These are phyloP conservation scores for Sphaerophoria rueppellii DNA, from an alignment of 2,888 invertebrate species.

Conservation along the genomic window DNA sequence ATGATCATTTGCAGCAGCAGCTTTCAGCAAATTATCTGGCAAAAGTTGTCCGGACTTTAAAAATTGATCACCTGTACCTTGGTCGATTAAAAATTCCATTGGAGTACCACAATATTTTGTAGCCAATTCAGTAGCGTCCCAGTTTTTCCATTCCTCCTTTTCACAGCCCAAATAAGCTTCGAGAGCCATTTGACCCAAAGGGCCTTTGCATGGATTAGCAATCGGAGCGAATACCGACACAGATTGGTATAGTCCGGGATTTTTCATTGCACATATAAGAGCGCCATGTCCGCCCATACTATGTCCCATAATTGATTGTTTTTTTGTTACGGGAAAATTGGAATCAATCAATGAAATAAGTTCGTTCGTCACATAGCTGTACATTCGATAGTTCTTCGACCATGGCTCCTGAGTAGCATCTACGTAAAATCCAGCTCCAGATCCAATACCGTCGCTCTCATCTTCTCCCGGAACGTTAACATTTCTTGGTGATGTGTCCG, in stretches of 20 bases:
- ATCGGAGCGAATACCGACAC: conserved; percentile 98
- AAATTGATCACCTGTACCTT: conserved; percentile 94
- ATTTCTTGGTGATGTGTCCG: conserved; percentile 97
- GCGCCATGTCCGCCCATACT: conserved; percentile 99
- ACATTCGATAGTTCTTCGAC: conserved; percentile 97
- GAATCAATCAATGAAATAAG: conserved; percentile 88
- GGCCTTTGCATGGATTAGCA: conserved; percentile 91
- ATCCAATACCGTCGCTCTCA: conserved; percentile 96
- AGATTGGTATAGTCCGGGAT: conserved; percentile 92
- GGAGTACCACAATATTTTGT: conserved; percentile 92
- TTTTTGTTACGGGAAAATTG: conserved; percentile 87
- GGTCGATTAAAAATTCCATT: conserved; percentile 92
- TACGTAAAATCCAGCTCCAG: conserved; percentile 97
- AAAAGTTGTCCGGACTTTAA: conserved; percentile 89
- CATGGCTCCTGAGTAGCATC: conserved; percentile 96
- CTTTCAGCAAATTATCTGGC: conserved; percentile 90
- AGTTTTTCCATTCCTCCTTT: conserved; percentile 87
- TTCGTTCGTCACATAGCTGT: conserved; percentile 95
- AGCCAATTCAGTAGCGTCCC: conserved; percentile 94
- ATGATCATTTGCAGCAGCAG: conserved; percentile 83
- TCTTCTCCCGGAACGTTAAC: conserved; percentile 95
- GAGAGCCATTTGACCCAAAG: conserved; percentile 95
- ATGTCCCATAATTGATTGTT: conserved; percentile 91
- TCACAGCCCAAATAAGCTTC: conserved; percentile 90
- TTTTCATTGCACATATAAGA: conserved; percentile 93